Conservation (phyloP, 2,888 invertebrate genomes). For the Drosophila helvetica region DNA sequence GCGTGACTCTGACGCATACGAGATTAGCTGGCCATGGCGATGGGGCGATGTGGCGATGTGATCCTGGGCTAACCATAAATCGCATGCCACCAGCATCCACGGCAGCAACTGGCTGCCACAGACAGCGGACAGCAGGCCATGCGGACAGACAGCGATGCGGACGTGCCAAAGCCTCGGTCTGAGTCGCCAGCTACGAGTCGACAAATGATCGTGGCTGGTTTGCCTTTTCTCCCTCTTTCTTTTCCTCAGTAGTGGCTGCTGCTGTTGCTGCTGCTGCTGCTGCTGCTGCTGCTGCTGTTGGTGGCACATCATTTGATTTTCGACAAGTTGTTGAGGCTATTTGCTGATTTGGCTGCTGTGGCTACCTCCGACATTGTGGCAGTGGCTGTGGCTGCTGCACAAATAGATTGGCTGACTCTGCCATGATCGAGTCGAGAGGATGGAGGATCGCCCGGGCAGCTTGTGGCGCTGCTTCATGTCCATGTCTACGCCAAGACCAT, state of each 20-base stretch:
- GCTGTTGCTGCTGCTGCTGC: slow-evolving; percentile 20
- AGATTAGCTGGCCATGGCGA: slow-evolving; percentile 74
- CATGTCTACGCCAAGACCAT: slow-evolving; percentile 72
- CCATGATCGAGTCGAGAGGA: slow-evolving; percentile 25
- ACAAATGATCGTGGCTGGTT: slow-evolving; percentile 75
- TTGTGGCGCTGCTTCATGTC: slow-evolving; percentile 56
- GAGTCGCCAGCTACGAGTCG: slow-evolving; percentile 50
- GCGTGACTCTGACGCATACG: slow-evolving; percentile 77
- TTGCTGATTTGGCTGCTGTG: slow-evolving; percentile 71
- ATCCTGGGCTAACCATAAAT: slow-evolving; percentile 77
- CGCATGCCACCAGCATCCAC: slow-evolving; percentile 53
- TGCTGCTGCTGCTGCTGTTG: slow-evolving; percentile 44
- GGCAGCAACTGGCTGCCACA: slow-evolving; percentile 13
- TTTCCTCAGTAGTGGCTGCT: slow-evolving; percentile 12
- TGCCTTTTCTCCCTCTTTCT: slow-evolving; percentile 11
- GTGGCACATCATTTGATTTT: slow-evolving; percentile 79
- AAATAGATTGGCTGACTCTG: slow-evolving; percentile 73
- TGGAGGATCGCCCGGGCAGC: slow-evolving; percentile 52
- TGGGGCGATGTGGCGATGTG: slow-evolving; percentile 67
- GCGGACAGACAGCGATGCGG: slow-evolving; percentile 56
- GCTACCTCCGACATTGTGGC: slow-evolving; percentile 21
- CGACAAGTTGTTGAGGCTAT: slow-evolving; percentile 78
- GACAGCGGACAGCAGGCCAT: slow-evolving; percentile 31
- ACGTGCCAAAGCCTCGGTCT: slow-evolving; percentile 63
- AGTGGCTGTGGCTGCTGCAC: slow-evolving; percentile 53